Evolutionary conservation across 2,888 invertebrate genomes (phyloP).

Genomic region (Abscondita cerata): DNA sequence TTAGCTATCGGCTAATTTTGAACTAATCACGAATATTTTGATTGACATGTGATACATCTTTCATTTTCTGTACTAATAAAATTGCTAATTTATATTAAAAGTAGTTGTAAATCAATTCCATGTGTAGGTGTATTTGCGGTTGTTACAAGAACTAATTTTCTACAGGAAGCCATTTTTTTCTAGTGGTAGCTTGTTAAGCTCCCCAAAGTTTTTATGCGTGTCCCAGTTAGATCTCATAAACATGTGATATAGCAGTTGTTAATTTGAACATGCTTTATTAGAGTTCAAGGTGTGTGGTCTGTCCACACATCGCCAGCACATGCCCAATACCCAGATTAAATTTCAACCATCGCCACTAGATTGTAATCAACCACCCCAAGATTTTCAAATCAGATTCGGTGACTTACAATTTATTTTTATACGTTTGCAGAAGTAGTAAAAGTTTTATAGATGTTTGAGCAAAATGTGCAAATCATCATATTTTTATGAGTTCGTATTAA

Average conservation of each 20-base stretch:
- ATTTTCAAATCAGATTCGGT: neutral
- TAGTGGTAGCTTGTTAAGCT: slow-evolving; percentile 21
- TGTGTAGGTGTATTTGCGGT: slow-evolving; percentile 7
- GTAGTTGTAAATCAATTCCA: slow-evolving; percentile 19
- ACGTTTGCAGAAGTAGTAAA: too few relatives aligned
- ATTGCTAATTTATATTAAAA: slow-evolving; percentile 4
- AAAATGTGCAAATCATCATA: too few relatives aligned
- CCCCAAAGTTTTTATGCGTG: slow-evolving; percentile 29
- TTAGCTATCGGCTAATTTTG: too few relatives aligned
- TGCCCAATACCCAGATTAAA: slow-evolving; percentile 31
- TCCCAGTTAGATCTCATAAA: slow-evolving; percentile 29
- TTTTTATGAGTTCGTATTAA: too few relatives aligned
- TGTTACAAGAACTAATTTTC: slow-evolving; percentile 23
- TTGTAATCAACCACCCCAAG: slow-evolving; percentile 21
- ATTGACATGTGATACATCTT: too few relatives aligned
- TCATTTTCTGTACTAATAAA: too few relatives aligned
- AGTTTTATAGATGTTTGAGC: too few relatives aligned
- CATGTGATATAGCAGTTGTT: slow-evolving; percentile 31
- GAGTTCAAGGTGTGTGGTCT: slow-evolving; percentile 43
- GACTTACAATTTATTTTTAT: too few relatives aligned
- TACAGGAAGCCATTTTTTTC: slow-evolving; percentile 30
- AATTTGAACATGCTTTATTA: slow-evolving; percentile 40
- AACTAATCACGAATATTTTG: too few relatives aligned
- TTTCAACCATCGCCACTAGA: slow-evolving; percentile 31
- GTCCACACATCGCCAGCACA: slow-evolving; percentile 39